Base-by-base conservation (phyloP, 2,888 invertebrate species). In the Drosophila histrio region DNA sequence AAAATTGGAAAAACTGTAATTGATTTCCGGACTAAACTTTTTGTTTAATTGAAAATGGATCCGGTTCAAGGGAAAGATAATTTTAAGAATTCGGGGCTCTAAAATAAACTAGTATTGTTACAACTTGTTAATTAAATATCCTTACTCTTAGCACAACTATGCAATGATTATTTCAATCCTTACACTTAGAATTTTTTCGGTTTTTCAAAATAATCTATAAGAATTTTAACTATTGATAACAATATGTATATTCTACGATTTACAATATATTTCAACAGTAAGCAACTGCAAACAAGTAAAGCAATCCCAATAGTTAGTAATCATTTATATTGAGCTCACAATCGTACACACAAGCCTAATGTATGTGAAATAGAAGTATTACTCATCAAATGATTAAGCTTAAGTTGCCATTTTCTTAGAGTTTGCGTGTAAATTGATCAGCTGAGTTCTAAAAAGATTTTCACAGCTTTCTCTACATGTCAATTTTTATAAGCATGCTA, bases 391-490 rank as follows among this genome's bases (percentile, higher is more conserved):
- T 39, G 7, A 39, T 28, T 28, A 22, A 47, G 39, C 32, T 30
- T 15, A 22, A 21, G 13, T 11, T 34, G 56, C 38, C 59, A 60
- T 72, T 53, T 43, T 34, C 52, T 24, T 19, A 8, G 22, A 58
- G 34, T 57, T 49, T 59, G 56, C 47, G 52, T 63, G 72, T 43
- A 59, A 62, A 72, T 67, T 67, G 62, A 60, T 62, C 76, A 64
- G 64, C 60, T 74, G 66, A 54, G 79, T 78, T 78, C 77, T 78
- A 61, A 54, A 52, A 26, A 60, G 49, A 60, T 77, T 79, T 78
- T 79, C 78, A 67, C 78, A 78, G 77, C 78, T 78, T 78, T 78
- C 78, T 67, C 78, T 61, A 50, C 19, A 58, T 65, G 72, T 59
- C 54, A 62, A 63, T 63, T 72, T 63, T 56, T 68, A 72, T 68